These are phyloP conservation scores for Turritopsis dohrnii DNA, from an alignment of 30 jellyfish, hydroid and myxozoan genomes.

Conservation along the genomic window DNA sequence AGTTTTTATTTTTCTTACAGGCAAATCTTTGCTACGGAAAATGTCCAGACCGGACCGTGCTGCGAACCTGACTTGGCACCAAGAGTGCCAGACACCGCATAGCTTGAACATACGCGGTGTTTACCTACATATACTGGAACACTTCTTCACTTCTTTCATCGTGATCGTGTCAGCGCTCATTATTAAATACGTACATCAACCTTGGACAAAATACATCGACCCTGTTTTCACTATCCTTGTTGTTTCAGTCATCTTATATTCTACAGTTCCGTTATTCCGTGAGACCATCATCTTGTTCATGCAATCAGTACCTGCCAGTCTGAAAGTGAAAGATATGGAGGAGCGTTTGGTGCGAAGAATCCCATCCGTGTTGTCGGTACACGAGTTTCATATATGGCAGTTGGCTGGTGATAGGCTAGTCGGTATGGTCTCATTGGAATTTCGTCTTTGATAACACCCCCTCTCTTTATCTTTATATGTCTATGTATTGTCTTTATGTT, in stretches of 20 bases:
- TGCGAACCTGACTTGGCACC: slow-evolving; percentile 18
- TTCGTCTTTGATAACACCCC: background rate
- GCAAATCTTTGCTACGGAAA: background rate
- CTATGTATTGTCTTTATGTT: too few species aligned
- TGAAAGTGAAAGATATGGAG: slow-evolving; percentile 49
- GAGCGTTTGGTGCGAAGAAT: slow-evolving; percentile 42
- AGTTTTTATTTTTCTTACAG: background rate
- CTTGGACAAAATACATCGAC: slow-evolving; percentile 60
- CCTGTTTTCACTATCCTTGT: slow-evolving; percentile 69
- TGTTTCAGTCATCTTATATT: slow-evolving; percentile 41
- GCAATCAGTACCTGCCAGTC: slow-evolving; percentile 85
- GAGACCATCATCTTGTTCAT: slow-evolving; percentile 59
- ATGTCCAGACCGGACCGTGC: background rate
- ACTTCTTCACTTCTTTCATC: slow-evolving; percentile 47
- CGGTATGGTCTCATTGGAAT: too few species aligned
- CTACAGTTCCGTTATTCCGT: slow-evolving; percentile 59
- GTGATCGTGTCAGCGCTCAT: slow-evolving; percentile 53
- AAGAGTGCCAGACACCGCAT: slow-evolving; percentile 40
- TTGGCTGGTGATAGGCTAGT: slow-evolving; percentile 71
- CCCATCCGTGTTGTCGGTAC: slow-evolving; percentile 63
- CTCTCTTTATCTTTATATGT: too few species aligned
- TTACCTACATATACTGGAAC: slow-evolving; percentile 63
- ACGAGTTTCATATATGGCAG: slow-evolving; percentile 86
- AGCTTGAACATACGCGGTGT: slow-evolving; percentile 66
- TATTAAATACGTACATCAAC: slow-evolving; percentile 36